These are phyloP conservation scores for Acleris literana DNA, from an alignment of 2,888 invertebrate species.

Conservation along the genomic window DNA sequence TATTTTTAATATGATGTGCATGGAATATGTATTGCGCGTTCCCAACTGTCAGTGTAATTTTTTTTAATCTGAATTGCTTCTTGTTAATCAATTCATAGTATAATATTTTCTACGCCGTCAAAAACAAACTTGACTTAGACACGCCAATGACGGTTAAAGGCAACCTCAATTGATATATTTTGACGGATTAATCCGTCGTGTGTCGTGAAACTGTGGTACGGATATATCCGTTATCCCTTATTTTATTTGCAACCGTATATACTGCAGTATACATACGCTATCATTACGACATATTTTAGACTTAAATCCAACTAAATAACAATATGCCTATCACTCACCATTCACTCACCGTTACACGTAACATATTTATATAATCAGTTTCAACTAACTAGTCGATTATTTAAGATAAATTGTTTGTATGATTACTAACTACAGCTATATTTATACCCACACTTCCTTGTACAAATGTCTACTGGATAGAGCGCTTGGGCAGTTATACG, in stretches of 20 bases:
- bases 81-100: too few species aligned
- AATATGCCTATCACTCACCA: constrained; percentile 31
- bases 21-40: too few species aligned
- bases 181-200: too few species aligned
- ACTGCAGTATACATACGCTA: not conserved
- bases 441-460: constrained; percentile 23
- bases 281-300: not conserved
- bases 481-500: constrained; percentile 5
- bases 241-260: not conserved
- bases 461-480: constrained; percentile 25
- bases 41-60: too few species aligned
- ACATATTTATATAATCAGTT: constrained; percentile 41
- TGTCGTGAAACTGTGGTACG: too few species aligned
- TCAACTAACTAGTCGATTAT: constrained; percentile 44
- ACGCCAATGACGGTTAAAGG: too few species aligned
- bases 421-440: constrained; percentile 24
- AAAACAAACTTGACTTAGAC: too few species aligned
- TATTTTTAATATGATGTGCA: too few species aligned
- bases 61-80: too few species aligned
- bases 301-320: constrained; percentile 14
- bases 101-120: too few species aligned
- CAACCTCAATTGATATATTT: too few species aligned
- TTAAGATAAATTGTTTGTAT: constrained; percentile 30
- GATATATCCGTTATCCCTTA: too few species aligned
- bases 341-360: constrained; percentile 42